Percentiles rank a stretch among this genome's conserved stretches.
Conservation (phyloP, 2,797 vertebrate species). For the Graptemys geographica region DNA sequence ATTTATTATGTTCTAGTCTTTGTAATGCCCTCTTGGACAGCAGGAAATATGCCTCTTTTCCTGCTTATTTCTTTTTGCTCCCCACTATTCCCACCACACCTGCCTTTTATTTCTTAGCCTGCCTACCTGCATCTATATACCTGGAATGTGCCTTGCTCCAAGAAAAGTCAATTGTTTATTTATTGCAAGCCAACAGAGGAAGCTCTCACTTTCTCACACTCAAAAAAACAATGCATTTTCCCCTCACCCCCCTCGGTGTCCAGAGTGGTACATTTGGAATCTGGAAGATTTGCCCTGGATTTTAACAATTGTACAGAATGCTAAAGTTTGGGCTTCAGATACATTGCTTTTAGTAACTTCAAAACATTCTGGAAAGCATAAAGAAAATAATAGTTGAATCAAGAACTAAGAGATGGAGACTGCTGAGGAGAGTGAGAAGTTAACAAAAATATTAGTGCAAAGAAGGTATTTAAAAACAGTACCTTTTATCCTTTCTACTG, state of each 20-base stretch:
- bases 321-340: neutral
- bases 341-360: conserved; percentile 1
- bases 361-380: conserved; percentile 31
- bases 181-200: conserved; percentile 53
- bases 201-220: conserved; percentile 58
- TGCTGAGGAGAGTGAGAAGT: neutral
- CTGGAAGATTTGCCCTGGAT: neutral
- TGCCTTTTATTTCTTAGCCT: conserved; percentile 56
- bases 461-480: neutral
- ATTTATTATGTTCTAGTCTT: neutral
- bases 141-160: conserved; percentile 64
- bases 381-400: conserved; percentile 19
- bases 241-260: neutral
- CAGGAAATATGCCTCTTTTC: neutral
- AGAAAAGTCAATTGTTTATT: conserved; percentile 62
- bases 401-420: conserved; percentile 33
- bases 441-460: conserved; percentile 33
- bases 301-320: conserved; percentile 4
- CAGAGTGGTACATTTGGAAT: conserved; percentile 34
- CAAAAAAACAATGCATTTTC: conserved; percentile 53
- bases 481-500: neutral
- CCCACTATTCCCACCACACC: conserved; percentile 31
- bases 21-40: neutral
- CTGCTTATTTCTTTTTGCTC: neutral
- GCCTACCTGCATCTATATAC: conserved; percentile 58